Evolutionary conservation across 2,797 vertebrate genomes (phyloP).

Genomic region (Helicolenus hilgendorfi): DNA sequence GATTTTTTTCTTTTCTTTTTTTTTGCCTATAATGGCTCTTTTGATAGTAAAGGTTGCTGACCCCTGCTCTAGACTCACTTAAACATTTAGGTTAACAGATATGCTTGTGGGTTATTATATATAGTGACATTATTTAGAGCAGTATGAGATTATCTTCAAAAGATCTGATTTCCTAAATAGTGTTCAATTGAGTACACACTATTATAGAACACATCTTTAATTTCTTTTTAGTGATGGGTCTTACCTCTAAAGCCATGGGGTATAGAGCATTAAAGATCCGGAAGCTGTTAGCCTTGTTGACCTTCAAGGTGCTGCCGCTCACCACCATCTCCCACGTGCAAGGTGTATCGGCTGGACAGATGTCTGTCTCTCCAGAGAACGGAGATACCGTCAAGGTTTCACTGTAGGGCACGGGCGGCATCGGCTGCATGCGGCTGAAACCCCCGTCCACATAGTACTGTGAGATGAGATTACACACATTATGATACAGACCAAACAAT

Average conservation of each 20-base stretch:
- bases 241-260: slow-evolving; percentile 90
- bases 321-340: slow-evolving; percentile 89
- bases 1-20: no score
- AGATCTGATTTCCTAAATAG: not conserved
- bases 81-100: not conserved
- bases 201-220: not conserved
- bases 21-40: no score
- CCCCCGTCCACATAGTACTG: slow-evolving; percentile 95
- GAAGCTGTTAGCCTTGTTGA: slow-evolving; percentile 91
- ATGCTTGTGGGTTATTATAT: not conserved
- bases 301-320: slow-evolving; percentile 89
- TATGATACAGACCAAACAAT: not conserved
- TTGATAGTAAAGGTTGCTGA: no score
- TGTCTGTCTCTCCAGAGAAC: slow-evolving; percentile 94
- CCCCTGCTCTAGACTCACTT: not conserved
- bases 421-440: slow-evolving; percentile 92
- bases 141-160: not conserved
- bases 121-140: not conserved
- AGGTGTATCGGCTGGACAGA: slow-evolving; percentile 90
- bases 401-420: slow-evolving; percentile 66
- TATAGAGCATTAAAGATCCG: slow-evolving; percentile 91
- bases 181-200: not conserved
- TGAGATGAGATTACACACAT: not conserved
- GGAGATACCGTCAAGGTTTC: slow-evolving; percentile 93
- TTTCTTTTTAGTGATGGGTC: not conserved